A percentile compares a stretch with the other conserved stretches of the same genome.
phyloP scores from a whole-genome alignment of 2,797 vertebrate genomes.

The Fistularia commersonii region DNA sequence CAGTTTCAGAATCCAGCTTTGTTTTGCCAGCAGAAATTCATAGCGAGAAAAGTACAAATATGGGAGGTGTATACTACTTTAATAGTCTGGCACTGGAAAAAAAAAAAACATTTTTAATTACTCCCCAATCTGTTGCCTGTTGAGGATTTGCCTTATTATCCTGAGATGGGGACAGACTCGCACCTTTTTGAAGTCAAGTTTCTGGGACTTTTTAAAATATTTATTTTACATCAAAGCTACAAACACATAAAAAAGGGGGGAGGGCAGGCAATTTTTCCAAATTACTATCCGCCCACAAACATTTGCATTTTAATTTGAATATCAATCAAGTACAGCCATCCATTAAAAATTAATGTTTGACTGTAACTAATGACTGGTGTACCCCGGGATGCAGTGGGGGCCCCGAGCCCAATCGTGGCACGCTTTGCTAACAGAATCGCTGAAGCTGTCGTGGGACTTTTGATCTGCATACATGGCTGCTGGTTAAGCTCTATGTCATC shows the following conservation, averaged over 20 bases:
- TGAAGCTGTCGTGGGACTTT: slow-evolving; percentile 23
- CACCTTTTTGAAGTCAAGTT: slow-evolving; percentile 4
- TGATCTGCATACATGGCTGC: slow-evolving; percentile 33
- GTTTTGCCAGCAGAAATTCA: too few species aligned
- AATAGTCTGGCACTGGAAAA: too few species aligned
- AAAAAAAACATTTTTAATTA: too few species aligned
- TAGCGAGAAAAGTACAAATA: too few species aligned
- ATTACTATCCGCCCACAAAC: too few species aligned
- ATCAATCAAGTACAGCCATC: slow-evolving; percentile 20
- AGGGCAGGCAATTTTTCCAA: not conserved
- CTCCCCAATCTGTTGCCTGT: too few species aligned
- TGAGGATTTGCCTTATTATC: slow-evolving; percentile 3
- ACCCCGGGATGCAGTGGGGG: slow-evolving; percentile 9
- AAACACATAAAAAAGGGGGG: slow-evolving; percentile 6
- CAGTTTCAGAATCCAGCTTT: too few species aligned
- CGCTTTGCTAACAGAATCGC: slow-evolving; percentile 23
- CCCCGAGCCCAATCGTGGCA: slow-evolving; percentile 4
- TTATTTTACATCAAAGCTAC: slow-evolving; percentile 32
- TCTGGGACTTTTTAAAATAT: slow-evolving; percentile 5
- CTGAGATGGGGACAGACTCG: slow-evolving; percentile 2
- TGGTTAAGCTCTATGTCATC: slow-evolving; percentile 22
- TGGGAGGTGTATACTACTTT: too few species aligned
- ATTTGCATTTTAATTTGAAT: slow-evolving; percentile 32
- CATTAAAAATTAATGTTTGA: slow-evolving; percentile 29
- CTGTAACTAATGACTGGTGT: slow-evolving; percentile 32